phyloP scores from a whole-genome alignment of 2,888 invertebrate species.

The Linnaemya vulpina region DNA sequence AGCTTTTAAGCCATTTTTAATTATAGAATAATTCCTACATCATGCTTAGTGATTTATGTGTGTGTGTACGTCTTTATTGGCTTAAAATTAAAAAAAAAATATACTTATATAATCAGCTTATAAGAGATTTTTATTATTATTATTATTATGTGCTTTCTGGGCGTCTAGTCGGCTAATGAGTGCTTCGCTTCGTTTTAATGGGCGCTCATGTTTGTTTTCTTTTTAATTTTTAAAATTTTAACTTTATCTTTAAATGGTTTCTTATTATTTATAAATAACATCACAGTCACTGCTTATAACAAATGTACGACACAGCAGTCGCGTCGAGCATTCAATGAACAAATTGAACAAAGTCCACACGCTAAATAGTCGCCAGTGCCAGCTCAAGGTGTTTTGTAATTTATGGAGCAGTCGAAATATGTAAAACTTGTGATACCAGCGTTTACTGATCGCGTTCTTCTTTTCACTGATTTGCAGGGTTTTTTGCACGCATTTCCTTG shows the following conservation, averaged over 20 bases:
- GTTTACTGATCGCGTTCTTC: neutral
- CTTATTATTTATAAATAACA: slow-evolving; percentile 78
- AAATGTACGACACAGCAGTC: slow-evolving; percentile 77
- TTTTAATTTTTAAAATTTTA: slow-evolving; percentile 4
- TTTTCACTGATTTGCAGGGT: slow-evolving; percentile 34
- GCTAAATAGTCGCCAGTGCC: slow-evolving; percentile 73
- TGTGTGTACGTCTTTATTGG: neutral
- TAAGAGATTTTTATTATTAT: slow-evolving; percentile 17
- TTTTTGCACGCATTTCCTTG: slow-evolving; percentile 56
- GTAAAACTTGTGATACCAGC: slow-evolving; percentile 74
- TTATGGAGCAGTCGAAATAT: slow-evolving; percentile 64
- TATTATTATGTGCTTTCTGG: slow-evolving; percentile 19
- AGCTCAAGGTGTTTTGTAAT: slow-evolving; percentile 59
- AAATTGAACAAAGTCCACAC: slow-evolving; percentile 79
- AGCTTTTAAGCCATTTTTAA: slow-evolving; percentile 45
- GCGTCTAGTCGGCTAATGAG: slow-evolving; percentile 19
- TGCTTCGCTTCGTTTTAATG: slow-evolving; percentile 7
- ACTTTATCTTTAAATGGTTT: slow-evolving; percentile 11
- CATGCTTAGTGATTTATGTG: neutral
- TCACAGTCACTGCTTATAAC: slow-evolving; percentile 80
- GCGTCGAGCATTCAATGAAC: slow-evolving; percentile 76
- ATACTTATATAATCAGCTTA: slow-evolving; percentile 36
- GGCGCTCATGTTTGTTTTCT: neutral
- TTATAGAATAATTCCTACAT: slow-evolving; percentile 9
- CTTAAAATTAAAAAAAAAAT: slow-evolving; percentile 33